A percentile compares a stretch with the other conserved stretches of the same genome.
Evolutionary conservation across 2,797 vertebrate genomes (phyloP).

Genomic region (Ataeniobius toweri): DNA sequence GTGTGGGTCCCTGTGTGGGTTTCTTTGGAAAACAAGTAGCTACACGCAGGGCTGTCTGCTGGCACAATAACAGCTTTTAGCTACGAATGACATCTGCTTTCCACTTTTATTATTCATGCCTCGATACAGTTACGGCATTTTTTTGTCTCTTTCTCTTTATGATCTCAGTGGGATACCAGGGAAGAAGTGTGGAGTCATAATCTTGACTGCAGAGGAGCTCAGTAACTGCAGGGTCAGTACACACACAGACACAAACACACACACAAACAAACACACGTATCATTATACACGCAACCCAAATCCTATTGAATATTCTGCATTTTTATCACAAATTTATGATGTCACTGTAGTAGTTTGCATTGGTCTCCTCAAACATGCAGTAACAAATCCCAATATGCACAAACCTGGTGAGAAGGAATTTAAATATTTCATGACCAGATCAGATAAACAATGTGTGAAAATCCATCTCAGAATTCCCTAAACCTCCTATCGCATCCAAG

Average conservation of each 20-base stretch:
- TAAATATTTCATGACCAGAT: neutral
- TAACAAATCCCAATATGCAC: neutral
- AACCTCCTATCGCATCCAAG: neutral
- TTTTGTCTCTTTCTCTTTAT: constrained; percentile 22
- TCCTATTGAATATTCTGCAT: neutral
- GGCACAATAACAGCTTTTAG: constrained; percentile 21
- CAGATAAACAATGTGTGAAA: neutral
- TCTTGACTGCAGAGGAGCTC: constrained; percentile 88
- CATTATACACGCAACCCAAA: neutral
- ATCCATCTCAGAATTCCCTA: neutral
- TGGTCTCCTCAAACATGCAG: neutral
- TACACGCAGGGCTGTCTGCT: constrained; percentile 24
- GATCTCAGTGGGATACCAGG: constrained; percentile 80
- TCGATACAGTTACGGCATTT: constrained; percentile 26
- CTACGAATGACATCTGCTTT: constrained; percentile 47
- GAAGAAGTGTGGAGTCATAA: constrained; percentile 83
- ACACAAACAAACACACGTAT: neutral
- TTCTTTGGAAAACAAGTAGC: constrained; percentile 16
- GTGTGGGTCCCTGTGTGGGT: neutral
- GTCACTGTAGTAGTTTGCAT: constrained; percentile 12
- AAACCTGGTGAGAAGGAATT: neutral
- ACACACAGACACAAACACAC: constrained; percentile 13
- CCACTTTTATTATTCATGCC: constrained; percentile 49
- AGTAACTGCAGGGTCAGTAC: constrained; percentile 94
- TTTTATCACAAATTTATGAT: constrained; percentile 3